phyloP scores from a whole-genome alignment of 1,140 invertebrate genomes.

The Paralvinella palmiformis region DNA sequence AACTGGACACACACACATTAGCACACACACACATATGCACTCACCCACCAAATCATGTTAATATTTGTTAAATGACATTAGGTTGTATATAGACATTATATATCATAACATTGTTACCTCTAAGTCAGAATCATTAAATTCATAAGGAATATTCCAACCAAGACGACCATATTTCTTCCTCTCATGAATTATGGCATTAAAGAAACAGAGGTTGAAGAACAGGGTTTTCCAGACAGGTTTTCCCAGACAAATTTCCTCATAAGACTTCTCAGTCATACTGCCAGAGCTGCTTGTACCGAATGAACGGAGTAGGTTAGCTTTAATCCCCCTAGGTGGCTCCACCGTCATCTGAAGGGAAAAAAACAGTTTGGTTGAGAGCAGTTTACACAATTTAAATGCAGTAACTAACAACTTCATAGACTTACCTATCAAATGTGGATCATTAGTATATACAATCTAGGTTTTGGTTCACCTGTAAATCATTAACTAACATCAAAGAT shows the following conservation, averaged over 20 bases:
- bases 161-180: conserved; percentile 80
- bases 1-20: too few species aligned
- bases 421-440: too few species aligned
- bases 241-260: conserved; percentile 27
- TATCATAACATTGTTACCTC: conserved; percentile 35
- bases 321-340: conserved; percentile 82
- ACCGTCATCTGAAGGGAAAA: conserved; percentile 74
- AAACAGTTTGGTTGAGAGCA: too few species aligned
- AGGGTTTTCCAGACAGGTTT: conserved; percentile 33
- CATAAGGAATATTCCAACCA: conserved; percentile 82
- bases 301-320: conserved; percentile 46
- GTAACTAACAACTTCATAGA: too few species aligned
- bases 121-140: conserved; percentile 77
- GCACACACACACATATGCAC: too few species aligned
- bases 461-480: too few species aligned
- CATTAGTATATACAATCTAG: too few species aligned
- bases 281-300: conserved; percentile 41
- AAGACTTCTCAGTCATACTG: conserved; percentile 39
- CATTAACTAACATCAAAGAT: too few species aligned
- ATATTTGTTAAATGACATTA: too few species aligned
- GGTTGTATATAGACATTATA: too few species aligned
- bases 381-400: too few species aligned
- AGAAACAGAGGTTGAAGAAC: conserved; percentile 53
- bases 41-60: too few species aligned
- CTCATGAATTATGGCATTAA: conserved; percentile 79